Base-by-base conservation (phyloP, 2,888 invertebrate genomes). In the Nomada flava region DNA sequence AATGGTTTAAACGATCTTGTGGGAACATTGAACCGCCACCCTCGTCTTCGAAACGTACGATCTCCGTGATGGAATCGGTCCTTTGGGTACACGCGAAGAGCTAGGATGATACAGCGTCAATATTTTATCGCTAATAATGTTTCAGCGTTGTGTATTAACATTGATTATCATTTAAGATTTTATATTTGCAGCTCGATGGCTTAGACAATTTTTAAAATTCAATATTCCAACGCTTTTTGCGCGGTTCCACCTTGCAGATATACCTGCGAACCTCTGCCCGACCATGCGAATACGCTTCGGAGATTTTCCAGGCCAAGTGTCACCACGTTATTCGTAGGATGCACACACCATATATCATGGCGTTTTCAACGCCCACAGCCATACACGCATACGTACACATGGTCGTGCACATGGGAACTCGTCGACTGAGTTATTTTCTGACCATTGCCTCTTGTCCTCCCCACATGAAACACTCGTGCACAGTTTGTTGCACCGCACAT, bases 391-490 rank as follows among this genome's bases (percentile, higher is more conserved):
- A 53, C 52, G 15, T 36, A n/a, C 23, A 13, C 57, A 47, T 23
- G 53, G 10, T 11, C 23, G 78, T 71, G 67, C 79, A 82, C 85
- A 86, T 75, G 86, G 84, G 82, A 85, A 86, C 81, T 59, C 85
- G 76, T 53, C 73, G 83, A 84, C 86, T 89, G 88, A 88, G 87
- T 90, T 90, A 89, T 90, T 90, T 90, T 88, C 89, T 88, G 88
- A 88, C 86, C 89, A 87, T 90, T 88, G 87, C 86, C 86, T 86
- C 86, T 83, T 83, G 79, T 82, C 81, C 82, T 77, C 60, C 62
- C 59, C 69, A 36, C 76, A 13, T 74, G 73, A 63, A 57, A 29
- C 62, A 42, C 59, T 62, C 68, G 57, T 63, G 57, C 74, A 81
- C 68, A 72, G 76, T 74, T 80, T 71, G 76, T 42, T 59, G 64